phyloP scores from a whole-genome alignment of 2,113 vertebrate genomes.

The Xerus inauris region DNA sequence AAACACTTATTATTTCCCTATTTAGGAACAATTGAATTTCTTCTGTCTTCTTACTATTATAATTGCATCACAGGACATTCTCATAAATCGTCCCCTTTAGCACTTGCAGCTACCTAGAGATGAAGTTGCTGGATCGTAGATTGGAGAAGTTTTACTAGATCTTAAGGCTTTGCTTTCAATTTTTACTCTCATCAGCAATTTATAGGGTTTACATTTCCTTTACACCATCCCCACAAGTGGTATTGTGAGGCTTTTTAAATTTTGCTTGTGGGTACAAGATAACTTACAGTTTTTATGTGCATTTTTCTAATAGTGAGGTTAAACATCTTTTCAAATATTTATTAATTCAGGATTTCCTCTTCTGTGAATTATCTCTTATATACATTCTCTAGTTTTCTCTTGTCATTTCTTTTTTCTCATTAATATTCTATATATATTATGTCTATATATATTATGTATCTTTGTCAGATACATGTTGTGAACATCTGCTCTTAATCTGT shows the following conservation, averaged over 20 bases:
- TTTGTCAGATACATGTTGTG: neutral
- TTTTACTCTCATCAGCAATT: neutral
- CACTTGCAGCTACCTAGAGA: neutral
- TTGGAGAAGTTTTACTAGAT: neutral
- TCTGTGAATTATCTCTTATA: neutral
- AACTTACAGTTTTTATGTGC: neutral
- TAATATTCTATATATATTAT: neutral
- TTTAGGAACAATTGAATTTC: neutral
- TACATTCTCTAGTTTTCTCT: neutral
- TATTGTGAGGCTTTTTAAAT: neutral
- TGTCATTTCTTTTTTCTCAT: conserved; percentile 1
- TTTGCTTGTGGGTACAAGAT: neutral
- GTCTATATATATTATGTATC: neutral
- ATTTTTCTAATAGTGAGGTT: neutral
- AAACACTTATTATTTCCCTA: neutral
- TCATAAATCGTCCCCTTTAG: neutral
- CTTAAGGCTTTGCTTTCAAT: neutral
- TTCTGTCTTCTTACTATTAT: neutral
- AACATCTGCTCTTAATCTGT: neutral
- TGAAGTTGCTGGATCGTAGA: neutral
- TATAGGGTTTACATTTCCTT: neutral
- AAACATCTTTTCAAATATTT: neutral
- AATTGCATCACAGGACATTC: neutral
- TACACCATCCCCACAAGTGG: neutral
- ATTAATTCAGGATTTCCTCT: neutral